These are phyloP conservation scores for Labeo rohita DNA, from an alignment of 2,113 vertebrate genomes.

Conservation along the genomic window DNA sequence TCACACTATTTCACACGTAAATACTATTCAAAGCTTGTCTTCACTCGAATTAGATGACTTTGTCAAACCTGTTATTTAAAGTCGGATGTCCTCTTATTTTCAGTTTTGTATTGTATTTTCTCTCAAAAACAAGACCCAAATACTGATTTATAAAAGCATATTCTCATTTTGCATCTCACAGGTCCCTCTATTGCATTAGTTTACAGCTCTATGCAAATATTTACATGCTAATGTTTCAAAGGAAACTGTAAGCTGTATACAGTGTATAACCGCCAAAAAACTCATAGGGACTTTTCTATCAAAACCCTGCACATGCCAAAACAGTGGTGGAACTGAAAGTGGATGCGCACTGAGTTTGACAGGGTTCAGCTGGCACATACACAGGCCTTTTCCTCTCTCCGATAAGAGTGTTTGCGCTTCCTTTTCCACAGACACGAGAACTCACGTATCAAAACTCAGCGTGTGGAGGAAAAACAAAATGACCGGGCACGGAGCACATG, in stretches of 20 bases:
- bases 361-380: constrained; percentile 51
- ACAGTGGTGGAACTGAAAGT: constrained; percentile 39
- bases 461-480: not conserved
- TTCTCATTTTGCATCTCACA: not conserved
- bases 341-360: constrained; percentile 59
- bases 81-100: not conserved
- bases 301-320: constrained; percentile 1
- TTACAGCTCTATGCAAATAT: constrained; percentile 10
- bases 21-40: too few relatives aligned
- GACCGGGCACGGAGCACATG: constrained; percentile 10
- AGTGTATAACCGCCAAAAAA: not conserved
- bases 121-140: not conserved
- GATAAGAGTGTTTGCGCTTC: constrained; percentile 66
- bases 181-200: not conserved
- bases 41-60: not conserved
- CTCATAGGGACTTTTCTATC: constrained; percentile 4
- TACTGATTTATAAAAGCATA: not conserved
- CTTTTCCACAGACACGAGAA: constrained; percentile 53
- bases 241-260: not conserved
- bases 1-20: not conserved
- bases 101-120: not conserved
- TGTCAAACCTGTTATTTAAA: not conserved
- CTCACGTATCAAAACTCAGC: constrained; percentile 58
- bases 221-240: constrained; percentile 15
- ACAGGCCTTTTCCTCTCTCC: constrained; percentile 56